Evolutionary conservation across 2,113 vertebrate species (phyloP).

Genomic region (Tragelaphus strepsiceros): DNA sequence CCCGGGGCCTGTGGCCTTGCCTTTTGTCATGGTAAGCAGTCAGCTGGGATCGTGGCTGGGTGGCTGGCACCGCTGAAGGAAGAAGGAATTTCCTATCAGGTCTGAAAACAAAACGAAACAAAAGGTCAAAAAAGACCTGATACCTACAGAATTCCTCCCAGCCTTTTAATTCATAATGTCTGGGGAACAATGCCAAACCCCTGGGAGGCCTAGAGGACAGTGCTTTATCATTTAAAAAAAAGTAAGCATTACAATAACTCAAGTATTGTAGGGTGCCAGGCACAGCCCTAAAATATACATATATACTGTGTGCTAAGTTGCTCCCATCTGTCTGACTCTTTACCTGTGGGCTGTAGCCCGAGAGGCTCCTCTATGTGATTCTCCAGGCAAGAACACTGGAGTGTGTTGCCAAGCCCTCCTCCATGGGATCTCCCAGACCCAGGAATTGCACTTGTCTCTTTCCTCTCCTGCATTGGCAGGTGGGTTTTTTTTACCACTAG

Average conservation of each 20-base stretch:
- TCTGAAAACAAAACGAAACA: slow-evolving; percentile 8
- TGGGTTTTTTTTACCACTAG: not conserved
- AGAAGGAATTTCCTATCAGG: slow-evolving; percentile 47
- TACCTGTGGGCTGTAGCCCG: not conserved
- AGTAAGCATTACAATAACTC: slow-evolving; percentile 14
- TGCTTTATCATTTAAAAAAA: slow-evolving; percentile 51
- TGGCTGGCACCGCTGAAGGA: not conserved
- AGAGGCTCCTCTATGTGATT: not conserved
- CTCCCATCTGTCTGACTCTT: not conserved
- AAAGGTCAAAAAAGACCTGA: slow-evolving; percentile 13
- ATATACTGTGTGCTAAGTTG: not conserved
- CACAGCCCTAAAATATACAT: not conserved
- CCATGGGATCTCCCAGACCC: not conserved
- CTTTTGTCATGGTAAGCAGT: slow-evolving; percentile 63
- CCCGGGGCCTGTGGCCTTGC: not conserved
- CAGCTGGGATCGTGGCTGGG: not conserved
- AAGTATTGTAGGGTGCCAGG: not conserved
- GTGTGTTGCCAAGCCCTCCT: not conserved
- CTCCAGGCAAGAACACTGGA: not conserved
- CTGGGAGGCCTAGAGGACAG: not conserved
- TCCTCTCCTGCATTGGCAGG: not conserved
- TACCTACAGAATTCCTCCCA: slow-evolving; percentile 15
- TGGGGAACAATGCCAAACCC: not conserved
- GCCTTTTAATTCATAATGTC: slow-evolving; percentile 1
- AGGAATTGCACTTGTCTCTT: not conserved